Evolutionary conservation across 2,113 vertebrate genomes (phyloP).

Genomic region (Vireo altiloquus): DNA sequence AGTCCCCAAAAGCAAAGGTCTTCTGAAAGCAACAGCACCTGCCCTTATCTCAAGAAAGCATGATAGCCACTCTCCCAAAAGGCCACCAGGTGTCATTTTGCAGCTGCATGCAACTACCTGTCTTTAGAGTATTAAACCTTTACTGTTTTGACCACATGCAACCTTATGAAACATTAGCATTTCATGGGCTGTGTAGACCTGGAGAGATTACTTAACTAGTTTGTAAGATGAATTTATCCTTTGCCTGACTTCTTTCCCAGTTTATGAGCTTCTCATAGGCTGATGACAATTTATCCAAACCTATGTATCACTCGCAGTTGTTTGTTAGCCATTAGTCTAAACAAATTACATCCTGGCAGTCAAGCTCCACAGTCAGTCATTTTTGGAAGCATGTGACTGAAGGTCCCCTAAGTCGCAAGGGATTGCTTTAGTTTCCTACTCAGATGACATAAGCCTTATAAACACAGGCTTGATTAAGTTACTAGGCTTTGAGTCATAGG

Average conservation of each 20-base stretch:
- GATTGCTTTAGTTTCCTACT: background rate
- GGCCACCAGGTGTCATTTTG: background rate
- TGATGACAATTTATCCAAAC: background rate
- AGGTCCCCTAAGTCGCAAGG: background rate
- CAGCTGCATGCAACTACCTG: background rate
- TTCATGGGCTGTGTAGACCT: background rate
- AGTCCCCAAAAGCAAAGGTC: background rate
- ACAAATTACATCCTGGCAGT: background rate
- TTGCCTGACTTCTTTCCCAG: background rate
- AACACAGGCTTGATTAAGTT: background rate
- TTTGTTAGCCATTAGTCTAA: background rate
- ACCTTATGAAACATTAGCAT: background rate
- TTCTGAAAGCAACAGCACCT: background rate
- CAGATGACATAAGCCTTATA: background rate
- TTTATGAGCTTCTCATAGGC: background rate
- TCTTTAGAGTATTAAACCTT: background rate
- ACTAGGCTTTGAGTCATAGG: background rate
- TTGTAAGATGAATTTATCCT: background rate
- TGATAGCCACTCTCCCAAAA: background rate
- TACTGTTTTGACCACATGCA: background rate
- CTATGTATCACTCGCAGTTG: background rate
- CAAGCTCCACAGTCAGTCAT: background rate
- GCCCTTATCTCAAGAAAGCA: fast-evolving
- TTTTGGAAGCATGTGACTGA: background rate
- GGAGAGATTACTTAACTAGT: background rate